Base-by-base conservation (phyloP, 2,797 vertebrate species). In the Poecilia gillii region DNA sequence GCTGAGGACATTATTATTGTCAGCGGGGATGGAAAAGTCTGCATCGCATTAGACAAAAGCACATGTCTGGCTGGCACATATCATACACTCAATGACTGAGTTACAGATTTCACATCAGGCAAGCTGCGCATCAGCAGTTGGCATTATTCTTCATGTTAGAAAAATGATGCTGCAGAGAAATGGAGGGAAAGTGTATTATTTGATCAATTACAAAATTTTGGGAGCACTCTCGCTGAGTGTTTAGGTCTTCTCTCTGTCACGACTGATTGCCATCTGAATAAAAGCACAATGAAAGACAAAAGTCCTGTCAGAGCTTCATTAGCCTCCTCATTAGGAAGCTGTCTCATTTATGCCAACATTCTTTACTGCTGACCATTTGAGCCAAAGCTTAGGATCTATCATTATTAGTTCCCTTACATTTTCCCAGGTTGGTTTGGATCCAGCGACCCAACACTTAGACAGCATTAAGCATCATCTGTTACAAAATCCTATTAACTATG, bases 1-100 rank as follows among this genome's bases (percentile, higher is more conserved):
- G 90, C 85, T 84, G 89, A 90, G 81, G 83, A 90, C 88, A 91
- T 90, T 86, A 85, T 90, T 78, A 80, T n/a, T 89, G 88, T 92
- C 93, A 92, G 92, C 82, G 20, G 91, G 91, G 85, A 89, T 74
- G 81, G 85, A 87, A 86, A 85, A 49, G 86, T 72, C 86, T 82
- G 83, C 86, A 78, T 86, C 68, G 81, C 78, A 84, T 59, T 78
- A 86, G 88, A 91, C 87, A 80, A 77, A 73, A 53, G 80, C 83
- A 86, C 82, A 88, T 31, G 43, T 85, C 88, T 86, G 87, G 88
- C 74, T 49, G 72, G 74, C 74, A 86, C 82, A 78, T 33, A 81
- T 89, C 83, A 81, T 59, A 76, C 81, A 76, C 81, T 82, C 70
- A 83, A 78, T 64, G 77, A 80, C 77, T 73, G 79, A 86, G 73